Conservation (phyloP, 1,140 invertebrate genomes). For the Pseudomyrmex gracilis region DNA sequence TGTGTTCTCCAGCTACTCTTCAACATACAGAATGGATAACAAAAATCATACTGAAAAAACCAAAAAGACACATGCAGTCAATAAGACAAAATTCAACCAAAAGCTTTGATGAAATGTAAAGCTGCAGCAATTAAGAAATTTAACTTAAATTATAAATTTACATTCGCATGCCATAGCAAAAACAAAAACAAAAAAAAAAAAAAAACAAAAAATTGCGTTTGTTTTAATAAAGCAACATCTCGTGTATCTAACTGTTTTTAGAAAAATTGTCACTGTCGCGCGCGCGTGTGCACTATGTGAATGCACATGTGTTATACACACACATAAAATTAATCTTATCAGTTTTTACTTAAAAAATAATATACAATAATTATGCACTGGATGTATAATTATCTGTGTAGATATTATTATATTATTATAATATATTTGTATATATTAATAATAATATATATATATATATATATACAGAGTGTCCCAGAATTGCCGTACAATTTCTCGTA, state of each 20-base stretch:
- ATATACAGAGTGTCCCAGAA: too few species aligned
- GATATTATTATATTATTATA: too few species aligned
- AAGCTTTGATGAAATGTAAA: slow-evolving; percentile 54
- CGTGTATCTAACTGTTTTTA: slow-evolving; percentile 11
- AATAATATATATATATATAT: neutral
- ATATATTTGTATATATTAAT: neutral
- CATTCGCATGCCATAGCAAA: slow-evolving; percentile 30
- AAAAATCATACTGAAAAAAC: slow-evolving; percentile 73
- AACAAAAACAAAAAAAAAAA: too few species aligned
- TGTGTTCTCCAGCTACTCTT: slow-evolving; percentile 63
- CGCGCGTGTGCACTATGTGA: neutral
- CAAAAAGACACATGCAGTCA: slow-evolving; percentile 74
- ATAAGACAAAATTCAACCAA: slow-evolving; percentile 46
- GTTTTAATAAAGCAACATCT: slow-evolving; percentile 14
- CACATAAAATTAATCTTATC: too few species aligned
- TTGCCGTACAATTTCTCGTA: too few species aligned
- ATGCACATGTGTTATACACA: neutral
- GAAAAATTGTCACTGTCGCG: neutral
- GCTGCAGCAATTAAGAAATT: slow-evolving; percentile 21
- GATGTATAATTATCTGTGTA: too few species aligned
- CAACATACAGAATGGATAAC: slow-evolving; percentile 83
- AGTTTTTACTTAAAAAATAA: too few species aligned
- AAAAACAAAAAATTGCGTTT: neutral
- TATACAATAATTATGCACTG: too few species aligned
- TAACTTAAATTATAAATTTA: neutral